These are phyloP conservation scores for Pyxicephalus adspersus DNA, from an alignment of 2,113 vertebrate genomes.

Conservation along the genomic window DNA sequence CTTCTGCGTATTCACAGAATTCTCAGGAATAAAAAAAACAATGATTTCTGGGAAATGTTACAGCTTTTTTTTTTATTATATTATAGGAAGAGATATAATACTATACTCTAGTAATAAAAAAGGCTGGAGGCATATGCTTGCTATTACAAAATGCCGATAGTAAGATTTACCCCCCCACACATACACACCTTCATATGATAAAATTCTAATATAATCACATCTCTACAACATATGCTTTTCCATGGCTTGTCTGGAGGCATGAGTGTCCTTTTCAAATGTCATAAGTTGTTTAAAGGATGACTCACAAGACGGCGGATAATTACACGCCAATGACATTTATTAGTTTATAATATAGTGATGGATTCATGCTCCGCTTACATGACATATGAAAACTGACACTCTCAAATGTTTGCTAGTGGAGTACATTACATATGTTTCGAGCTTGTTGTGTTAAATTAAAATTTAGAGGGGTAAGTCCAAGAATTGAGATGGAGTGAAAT, in stretches of 20 bases:
- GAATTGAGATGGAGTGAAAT: too few relatives aligned
- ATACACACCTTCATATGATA: not conserved
- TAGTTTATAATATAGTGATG: conserved; percentile 29
- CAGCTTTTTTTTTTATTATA: too few relatives aligned
- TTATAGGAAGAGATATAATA: too few relatives aligned
- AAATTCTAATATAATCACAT: not conserved
- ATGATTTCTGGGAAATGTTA: too few relatives aligned
- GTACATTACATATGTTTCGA: not conserved
- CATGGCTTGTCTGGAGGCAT: conserved; percentile 14
- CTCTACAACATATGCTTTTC: conserved; percentile 25
- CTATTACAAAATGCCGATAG: too few relatives aligned
- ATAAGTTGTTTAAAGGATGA: conserved; percentile 28
- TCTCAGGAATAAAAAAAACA: too few relatives aligned
- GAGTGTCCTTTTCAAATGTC: conserved; percentile 38
- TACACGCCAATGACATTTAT: conserved; percentile 37
- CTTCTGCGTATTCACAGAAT: too few relatives aligned
- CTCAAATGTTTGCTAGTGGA: not conserved
- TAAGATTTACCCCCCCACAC: too few relatives aligned
- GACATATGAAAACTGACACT: conserved; percentile 12
- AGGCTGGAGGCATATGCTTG: too few relatives aligned
- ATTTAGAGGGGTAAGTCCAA: too few relatives aligned
- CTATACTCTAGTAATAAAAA: too few relatives aligned
- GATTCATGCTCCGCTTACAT: conserved; percentile 1
- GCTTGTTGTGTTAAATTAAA: too few relatives aligned
- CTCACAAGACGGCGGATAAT: conserved; percentile 28